Conservation (phyloP, 64 coral and sea anemone species). For the Pocillopora verrucosa region DNA sequence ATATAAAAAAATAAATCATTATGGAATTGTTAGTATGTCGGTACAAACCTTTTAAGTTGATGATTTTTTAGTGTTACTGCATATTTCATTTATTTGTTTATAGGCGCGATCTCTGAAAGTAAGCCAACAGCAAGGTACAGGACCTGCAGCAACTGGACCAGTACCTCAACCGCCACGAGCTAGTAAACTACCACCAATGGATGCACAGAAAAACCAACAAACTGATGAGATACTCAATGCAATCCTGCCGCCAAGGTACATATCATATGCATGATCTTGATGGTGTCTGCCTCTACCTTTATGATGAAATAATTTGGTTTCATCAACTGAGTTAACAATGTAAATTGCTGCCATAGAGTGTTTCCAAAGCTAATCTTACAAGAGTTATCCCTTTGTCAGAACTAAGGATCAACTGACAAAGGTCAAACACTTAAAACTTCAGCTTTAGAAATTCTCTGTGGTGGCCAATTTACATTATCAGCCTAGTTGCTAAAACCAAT, state of each 20-base stretch:
- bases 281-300: too few species aligned
- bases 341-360: too few species aligned
- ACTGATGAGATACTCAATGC: constrained; percentile 99
- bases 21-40: not conserved
- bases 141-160: constrained; percentile 62
- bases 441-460: too few species aligned
- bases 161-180: constrained; percentile 88
- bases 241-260: constrained; percentile 92
- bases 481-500: too few species aligned
- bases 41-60: not conserved
- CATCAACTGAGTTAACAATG: too few species aligned
- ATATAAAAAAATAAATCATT: too few species aligned
- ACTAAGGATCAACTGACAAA: too few species aligned
- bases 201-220: constrained; percentile 97
- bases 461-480: too few species aligned
- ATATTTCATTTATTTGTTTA: not conserved
- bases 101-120: constrained; percentile 94
- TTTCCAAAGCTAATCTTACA: too few species aligned
- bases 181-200: constrained; percentile 88
- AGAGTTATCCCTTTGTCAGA: too few species aligned
- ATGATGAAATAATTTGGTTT: too few species aligned
- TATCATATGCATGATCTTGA: not conserved
- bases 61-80: not conserved
- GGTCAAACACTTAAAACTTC: too few species aligned
- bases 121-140: constrained; percentile 85